Conservation (phyloP, 2,888 invertebrate genomes). For the Epinotia nisella region DNA sequence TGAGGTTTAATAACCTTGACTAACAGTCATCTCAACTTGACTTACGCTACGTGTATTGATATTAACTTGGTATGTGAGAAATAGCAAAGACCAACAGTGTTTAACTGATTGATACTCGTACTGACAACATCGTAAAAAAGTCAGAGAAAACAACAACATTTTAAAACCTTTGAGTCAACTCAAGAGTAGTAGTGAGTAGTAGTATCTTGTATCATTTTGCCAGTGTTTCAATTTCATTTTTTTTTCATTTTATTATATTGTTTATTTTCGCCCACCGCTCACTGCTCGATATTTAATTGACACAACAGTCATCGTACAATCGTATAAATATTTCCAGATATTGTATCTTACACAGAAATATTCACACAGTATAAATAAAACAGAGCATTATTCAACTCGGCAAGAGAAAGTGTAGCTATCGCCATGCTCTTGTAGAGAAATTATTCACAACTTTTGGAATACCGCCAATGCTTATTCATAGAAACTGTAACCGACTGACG, state of each 20-base stretch:
- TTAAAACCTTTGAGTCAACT: no score
- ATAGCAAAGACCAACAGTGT: not conserved
- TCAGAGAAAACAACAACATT: not conserved
- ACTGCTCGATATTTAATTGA: not conserved
- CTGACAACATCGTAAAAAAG: not conserved
- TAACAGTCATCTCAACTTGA: conserved; percentile 12
- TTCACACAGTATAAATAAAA: conserved; percentile 30
- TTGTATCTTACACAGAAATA: conserved; percentile 10
- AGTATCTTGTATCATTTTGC: no score
- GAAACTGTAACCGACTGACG: conserved; percentile 41
- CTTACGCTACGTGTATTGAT: not conserved
- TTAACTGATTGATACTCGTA: not conserved
- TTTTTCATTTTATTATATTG: no score
- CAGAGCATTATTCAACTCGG: conserved; percentile 38
- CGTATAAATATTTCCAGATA: conserved; percentile 12
- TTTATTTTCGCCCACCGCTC: no score
- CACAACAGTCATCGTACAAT: not conserved
- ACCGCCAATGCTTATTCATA: conserved; percentile 45
- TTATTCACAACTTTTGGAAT: conserved; percentile 43
- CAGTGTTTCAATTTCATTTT: no score
- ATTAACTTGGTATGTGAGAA: not conserved
- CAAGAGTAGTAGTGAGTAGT: no score
- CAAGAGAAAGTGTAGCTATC: conserved; percentile 42
- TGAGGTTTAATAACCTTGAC: conserved; percentile 40
- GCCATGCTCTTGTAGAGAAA: conserved; percentile 39